Evolutionary conservation across 2,888 invertebrate genomes (phyloP), one percentile per base, ranked within the genome.

Genomic region (Venustoraphidia nigricollis): DNA sequence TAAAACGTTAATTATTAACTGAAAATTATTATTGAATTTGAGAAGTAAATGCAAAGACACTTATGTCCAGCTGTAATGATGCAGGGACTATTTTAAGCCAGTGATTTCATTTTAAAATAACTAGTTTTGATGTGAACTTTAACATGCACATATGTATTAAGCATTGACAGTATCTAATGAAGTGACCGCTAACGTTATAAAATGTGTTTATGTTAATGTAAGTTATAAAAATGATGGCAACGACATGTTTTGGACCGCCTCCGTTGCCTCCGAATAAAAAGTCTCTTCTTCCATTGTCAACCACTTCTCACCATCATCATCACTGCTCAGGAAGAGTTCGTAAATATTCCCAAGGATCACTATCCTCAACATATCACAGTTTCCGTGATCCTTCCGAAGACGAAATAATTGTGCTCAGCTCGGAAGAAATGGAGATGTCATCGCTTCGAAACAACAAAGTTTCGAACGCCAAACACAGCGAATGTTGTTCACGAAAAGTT

Each of bases 201-300:
- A 45, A 38, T n/a, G n/a, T 45, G 14, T 8, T 45, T 38, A 13
- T 8, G n/a, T 34, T 45, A 45, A 9, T 37, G 37, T 11, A 14
- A 42, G 34, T 11, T 34, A 34, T 27, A 14, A 41, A 38, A 34
- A 47, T 58, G 60, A 75, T 75, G 74, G 71, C 74, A 52, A 72
- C 73, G 53, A 71, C 70, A 51, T 75, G 74, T 58, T 68, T 73
- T 57, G 73, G 75, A 4, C 75, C 75, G 41, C 75, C 75, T 42
- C 75, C 75, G 10, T 60, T 76, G 52, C 76, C 75, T 13, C 75
- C 74, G 9, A 74, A 71, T 57, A 74, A 73, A 55, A 66, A 64
- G 54, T 59, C 63, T n/a, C 51, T 35, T 48, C 54, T 49, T 48
- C 44, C 39, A 51, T 49, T 43, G 39, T 50, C 41, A 46, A 51